Evolutionary conservation across 2,113 vertebrate species (phyloP), one percentile per base, ranked within the genome.

Genomic region (Perognathus longimembris): DNA sequence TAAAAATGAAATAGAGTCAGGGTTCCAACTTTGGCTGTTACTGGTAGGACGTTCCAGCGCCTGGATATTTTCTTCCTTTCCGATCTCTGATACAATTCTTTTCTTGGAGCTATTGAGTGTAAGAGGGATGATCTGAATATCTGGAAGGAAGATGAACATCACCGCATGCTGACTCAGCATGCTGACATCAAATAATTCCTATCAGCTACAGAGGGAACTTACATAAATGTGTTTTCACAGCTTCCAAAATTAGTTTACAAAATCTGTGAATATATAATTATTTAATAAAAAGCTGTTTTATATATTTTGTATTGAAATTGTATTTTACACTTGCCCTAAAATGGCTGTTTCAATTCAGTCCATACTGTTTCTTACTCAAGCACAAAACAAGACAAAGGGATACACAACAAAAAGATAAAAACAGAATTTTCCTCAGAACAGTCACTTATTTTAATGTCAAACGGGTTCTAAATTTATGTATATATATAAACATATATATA

Each of bases 131-230:
- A 81, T 12, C 18, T 24, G 57, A 83, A 89, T 85, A 94, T 91
- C 73, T 88, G 81, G 90, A 87, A 86, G 22, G 59, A 89, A 80
- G 66, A 79, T 10, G 40, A 42, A 6, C 26, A 28, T 45, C 42
- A 34, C 40, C 57, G 21, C 32, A 38, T 50, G 38, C 10, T 71
- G 14, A 4, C 34, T 36, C 38, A 38, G 24, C 59, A 81, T 81
- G 64, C 85, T 80, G 28, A 21, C 78, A 94, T n/a, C 38, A 74
- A 59, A 92, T 59, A 89, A 71, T 57, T 91, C 79, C 34, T 59
- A 81, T 85, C 69, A 92, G 20, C 34, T 74, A 18, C 66, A 69
- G 57, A 59, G 78, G 40, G 24, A 92, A 42, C 1, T 34, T 54
- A 77, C 26, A n/a, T n/a, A n/a, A n/a, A n/a, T n/a, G 54, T 26